Evolutionary conservation across 2,888 invertebrate genomes (phyloP).

Genomic region (Eretmocerus hayati): DNA sequence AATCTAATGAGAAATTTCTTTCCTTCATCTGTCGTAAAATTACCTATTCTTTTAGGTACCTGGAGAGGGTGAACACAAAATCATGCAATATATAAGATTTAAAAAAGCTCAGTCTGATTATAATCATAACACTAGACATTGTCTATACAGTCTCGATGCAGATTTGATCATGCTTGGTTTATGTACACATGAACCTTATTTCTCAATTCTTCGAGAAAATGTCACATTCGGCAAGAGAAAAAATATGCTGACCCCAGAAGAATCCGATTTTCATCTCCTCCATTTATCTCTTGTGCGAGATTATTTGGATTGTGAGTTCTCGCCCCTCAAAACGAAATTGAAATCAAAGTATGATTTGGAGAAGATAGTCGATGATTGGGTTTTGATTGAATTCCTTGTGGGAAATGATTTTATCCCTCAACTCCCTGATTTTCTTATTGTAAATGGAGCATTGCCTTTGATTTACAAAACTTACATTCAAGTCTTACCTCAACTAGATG

Average conservation of each 20-base stretch:
- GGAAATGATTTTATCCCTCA: slow-evolving; percentile 98
- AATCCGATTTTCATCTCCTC: slow-evolving; percentile 85
- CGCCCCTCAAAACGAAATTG: slow-evolving; percentile 57
- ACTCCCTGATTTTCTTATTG: slow-evolving; percentile 89
- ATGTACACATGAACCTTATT: slow-evolving; percentile 91
- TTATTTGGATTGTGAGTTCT: slow-evolving; percentile 88
- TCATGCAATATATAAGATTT: slow-evolving; percentile 95
- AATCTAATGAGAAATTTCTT: neutral
- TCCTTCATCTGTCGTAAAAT: neutral
- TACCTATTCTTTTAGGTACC: slow-evolving; percentile 58
- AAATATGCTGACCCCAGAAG: slow-evolving; percentile 68
- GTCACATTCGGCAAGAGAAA: slow-evolving; percentile 69
- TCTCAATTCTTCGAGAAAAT: slow-evolving; percentile 89
- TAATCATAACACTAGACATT: slow-evolving; percentile 87
- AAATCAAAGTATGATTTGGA: slow-evolving; percentile 78
- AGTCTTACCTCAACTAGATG: slow-evolving; percentile 77
- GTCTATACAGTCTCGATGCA: slow-evolving; percentile 94
- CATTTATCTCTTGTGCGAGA: slow-evolving; percentile 88
- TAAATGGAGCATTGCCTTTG: slow-evolving; percentile 78
- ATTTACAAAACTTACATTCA: slow-evolving; percentile 82
- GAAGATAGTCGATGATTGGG: slow-evolving; percentile 94
- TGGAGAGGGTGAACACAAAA: slow-evolving; percentile 97
- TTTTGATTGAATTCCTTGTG: slow-evolving; percentile 92
- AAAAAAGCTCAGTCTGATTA: slow-evolving; percentile 76
- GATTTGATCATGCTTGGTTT: slow-evolving; percentile 96